A percentile compares a stretch with the other conserved stretches of the same genome.
Evolutionary conservation across 2,113 vertebrate genomes (phyloP).

Genomic region (Gavia stellata): DNA sequence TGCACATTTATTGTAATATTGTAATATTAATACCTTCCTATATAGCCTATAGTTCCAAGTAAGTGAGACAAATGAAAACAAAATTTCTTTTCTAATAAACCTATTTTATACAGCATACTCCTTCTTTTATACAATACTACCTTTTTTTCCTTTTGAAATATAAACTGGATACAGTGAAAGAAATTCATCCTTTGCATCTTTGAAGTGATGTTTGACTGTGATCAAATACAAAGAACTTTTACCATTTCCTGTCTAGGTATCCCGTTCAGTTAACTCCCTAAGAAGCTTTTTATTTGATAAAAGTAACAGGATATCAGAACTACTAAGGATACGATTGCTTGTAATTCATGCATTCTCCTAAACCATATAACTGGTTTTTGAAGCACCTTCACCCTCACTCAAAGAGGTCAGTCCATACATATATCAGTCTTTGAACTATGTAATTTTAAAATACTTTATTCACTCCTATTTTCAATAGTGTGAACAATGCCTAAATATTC

Average conservation of each 20-base stretch:
- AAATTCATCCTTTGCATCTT: neutral
- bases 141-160: neutral
- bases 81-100: neutral
- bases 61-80: neutral
- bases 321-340: neutral
- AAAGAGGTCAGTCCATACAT: neutral
- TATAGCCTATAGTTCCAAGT: neutral
- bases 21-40: conserved; percentile 28
- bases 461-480: neutral
- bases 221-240: neutral
- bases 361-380: neutral
- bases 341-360: neutral
- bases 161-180: neutral
- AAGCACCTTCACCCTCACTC: neutral
- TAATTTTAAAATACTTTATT: neutral
- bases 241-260: neutral
- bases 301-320: neutral
- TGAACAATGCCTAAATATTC: neutral
- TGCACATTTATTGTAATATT: conserved; percentile 15
- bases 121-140: neutral
- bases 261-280: neutral
- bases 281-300: neutral
- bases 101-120: neutral
- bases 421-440: neutral
- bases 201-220: neutral